Evolutionary conservation across 2,888 invertebrate genomes (phyloP), one percentile per base, ranked within the genome.

Genomic region (Ichneumon xanthorius): DNA sequence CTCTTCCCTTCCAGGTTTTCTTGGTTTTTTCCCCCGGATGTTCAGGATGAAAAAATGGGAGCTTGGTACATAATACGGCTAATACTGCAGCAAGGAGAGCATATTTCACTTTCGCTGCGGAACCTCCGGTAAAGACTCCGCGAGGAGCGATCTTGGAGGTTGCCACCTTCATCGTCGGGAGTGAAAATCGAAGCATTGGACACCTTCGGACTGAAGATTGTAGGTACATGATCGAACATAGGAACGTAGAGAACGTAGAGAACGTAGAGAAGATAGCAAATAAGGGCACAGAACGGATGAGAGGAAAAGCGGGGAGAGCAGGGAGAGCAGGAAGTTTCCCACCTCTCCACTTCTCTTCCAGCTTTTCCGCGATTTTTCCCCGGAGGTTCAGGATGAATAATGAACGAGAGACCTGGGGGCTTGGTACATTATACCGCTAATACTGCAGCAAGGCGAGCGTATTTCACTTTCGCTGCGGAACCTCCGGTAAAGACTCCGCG

Each of bases 341-440:
- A 4, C 5, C 4, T 33, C 33, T 33, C 33, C 61, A 30, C 63
- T 40, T 63, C 63, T 33, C 53, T 19, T 9, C 19, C 71, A 67
- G 71, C 65, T 75, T 72, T 76, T 55, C 11, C 26, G n/a, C 22
- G n/a, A 7, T 26, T 58, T 58, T 22, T 14, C 11, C 4, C 26
- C 63, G 70, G 77, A 77, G 83, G 67, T 72, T 75, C 45, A 48
- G 33, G 45, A 70, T 22, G 65, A 40, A 37, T 70, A 14, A 30
- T 4, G n/a, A n/a, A n/a, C n/a, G 22, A 77, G 65, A 30, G 76
- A 63, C 50, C 26, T 73, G 50, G 67, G 45, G 40, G 53, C 48
- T 67, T 50, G 19, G n/a, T 72, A 77, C 30, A 77, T 58, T 65
- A 48, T 50, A 30, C 65, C 40, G 37, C 70, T 67, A n/a, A 26